Conservation (phyloP, 35 echinoderm and acorn worm species). For the Strongylocentrotus purpuratus region DNA sequence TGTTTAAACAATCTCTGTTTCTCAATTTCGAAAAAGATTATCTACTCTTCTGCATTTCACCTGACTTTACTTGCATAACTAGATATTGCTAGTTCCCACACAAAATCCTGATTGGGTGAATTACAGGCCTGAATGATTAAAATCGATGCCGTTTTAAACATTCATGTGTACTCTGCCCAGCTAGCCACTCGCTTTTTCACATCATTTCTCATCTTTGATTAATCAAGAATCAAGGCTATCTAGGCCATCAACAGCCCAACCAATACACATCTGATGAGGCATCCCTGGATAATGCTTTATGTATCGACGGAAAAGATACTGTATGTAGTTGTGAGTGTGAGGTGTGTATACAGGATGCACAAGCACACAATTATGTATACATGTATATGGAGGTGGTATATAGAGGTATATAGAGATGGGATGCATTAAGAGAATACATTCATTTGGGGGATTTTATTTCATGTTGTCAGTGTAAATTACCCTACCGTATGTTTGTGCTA, state of each 20-base stretch:
- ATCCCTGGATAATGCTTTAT: not conserved
- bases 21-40: not conserved
- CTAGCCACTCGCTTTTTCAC: not conserved
- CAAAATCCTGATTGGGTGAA: not conserved
- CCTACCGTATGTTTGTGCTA: no score
- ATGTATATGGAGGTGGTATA: not conserved
- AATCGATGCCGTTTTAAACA: no score
- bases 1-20: not conserved
- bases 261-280: not conserved
- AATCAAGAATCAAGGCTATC: constrained; percentile 10
- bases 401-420: no score
- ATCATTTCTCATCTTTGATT: constrained; percentile 1
- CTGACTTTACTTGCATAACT: not conserved
- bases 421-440: no score
- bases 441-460: no score
- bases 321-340: not conserved
- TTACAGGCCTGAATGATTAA: not conserved
- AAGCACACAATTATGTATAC: not conserved
- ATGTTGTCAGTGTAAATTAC: no score
- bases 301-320: not conserved
- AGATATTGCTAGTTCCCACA: not conserved
- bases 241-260: not conserved
- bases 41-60: not conserved
- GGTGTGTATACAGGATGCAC: not conserved
- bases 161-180: no score